A percentile compares a stretch with the other conserved stretches of the same genome.
These are phyloP conservation scores for Exaiptasia diaphana DNA, from an alignment of 64 coral and sea anemone species.

Conservation along the genomic window DNA sequence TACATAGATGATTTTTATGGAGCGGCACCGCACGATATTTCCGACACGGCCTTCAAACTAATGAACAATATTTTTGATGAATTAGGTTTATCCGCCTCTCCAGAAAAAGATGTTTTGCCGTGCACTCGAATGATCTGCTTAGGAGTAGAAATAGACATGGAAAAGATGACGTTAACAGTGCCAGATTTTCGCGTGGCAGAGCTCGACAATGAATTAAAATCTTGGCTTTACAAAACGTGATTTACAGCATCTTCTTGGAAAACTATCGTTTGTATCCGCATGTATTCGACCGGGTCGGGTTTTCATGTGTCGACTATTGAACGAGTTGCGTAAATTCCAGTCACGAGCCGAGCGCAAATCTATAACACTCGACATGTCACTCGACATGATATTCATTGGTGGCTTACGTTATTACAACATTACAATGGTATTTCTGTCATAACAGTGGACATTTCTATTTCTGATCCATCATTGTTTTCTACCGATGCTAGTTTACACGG, in stretches of 20 bases:
- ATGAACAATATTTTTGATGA: slow-evolving; percentile 1
- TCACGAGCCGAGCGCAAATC: not conserved
- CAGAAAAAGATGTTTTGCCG: slow-evolving; percentile 1
- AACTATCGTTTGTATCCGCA: slow-evolving; percentile 26
- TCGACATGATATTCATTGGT: slow-evolving; percentile 33
- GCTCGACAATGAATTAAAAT: not conserved
- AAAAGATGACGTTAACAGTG: slow-evolving; percentile 17
- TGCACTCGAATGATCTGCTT: slow-evolving; percentile 8
- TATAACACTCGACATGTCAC: not conserved
- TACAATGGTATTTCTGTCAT: slow-evolving; percentile 62
- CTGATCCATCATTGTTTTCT: slow-evolving; percentile 26
- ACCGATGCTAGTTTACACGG: slow-evolving; percentile 37
- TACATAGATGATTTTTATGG: slow-evolving; percentile 56
- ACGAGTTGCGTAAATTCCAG: not conserved
- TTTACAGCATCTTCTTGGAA: slow-evolving; percentile 16
- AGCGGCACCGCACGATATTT: not conserved
- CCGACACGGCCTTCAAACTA: not conserved
- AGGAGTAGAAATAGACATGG: slow-evolving; percentile 12
- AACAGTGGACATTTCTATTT: not conserved
- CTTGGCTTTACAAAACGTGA: slow-evolving; percentile 5
- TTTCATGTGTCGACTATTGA: slow-evolving; percentile 34
- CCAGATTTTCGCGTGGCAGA: not conserved
- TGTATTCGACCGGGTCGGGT: slow-evolving; percentile 44
- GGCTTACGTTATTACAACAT: slow-evolving; percentile 29
- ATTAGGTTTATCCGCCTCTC: not conserved